Percentiles rank a stretch among this genome's conserved stretches.
Evolutionary conservation across 2,113 vertebrate species (phyloP).

Genomic region (Aix galericulata): DNA sequence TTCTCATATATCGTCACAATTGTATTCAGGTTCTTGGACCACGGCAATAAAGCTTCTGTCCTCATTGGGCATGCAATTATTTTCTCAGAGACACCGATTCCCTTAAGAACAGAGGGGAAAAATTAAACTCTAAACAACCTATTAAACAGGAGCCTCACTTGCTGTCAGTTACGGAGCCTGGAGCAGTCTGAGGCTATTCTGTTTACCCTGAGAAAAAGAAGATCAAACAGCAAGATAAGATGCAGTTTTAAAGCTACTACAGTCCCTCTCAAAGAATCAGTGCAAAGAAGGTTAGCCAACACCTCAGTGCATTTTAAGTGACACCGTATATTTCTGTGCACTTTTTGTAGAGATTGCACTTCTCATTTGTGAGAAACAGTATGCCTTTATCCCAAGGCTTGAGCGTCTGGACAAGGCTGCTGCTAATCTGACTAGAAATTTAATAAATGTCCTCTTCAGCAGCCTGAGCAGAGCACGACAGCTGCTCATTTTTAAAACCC

Average conservation of each 20-base stretch:
- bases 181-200: constrained; percentile 39
- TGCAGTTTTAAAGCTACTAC: background rate
- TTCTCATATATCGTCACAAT: constrained; percentile 62
- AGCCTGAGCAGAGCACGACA: background rate
- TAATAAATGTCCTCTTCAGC: background rate
- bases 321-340: constrained; percentile 37
- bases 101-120: constrained; percentile 33
- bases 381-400: background rate
- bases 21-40: constrained; percentile 61
- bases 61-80: constrained; percentile 43
- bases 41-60: constrained; percentile 58
- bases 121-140: constrained; percentile 49
- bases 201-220: constrained; percentile 38
- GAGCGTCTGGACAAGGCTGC: background rate
- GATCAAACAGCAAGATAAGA: constrained; percentile 35
- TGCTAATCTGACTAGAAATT: constrained; percentile 22
- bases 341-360: constrained; percentile 23
- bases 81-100: constrained; percentile 52
- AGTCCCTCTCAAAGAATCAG: background rate
- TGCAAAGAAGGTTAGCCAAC: background rate
- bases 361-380: background rate
- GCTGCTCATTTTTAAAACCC: background rate
- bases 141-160: constrained; percentile 25
- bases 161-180: constrained; percentile 11
- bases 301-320: constrained; percentile 16